Conservation (phyloP, 2,113 vertebrate genomes). For the Lucifuga dentata region DNA sequence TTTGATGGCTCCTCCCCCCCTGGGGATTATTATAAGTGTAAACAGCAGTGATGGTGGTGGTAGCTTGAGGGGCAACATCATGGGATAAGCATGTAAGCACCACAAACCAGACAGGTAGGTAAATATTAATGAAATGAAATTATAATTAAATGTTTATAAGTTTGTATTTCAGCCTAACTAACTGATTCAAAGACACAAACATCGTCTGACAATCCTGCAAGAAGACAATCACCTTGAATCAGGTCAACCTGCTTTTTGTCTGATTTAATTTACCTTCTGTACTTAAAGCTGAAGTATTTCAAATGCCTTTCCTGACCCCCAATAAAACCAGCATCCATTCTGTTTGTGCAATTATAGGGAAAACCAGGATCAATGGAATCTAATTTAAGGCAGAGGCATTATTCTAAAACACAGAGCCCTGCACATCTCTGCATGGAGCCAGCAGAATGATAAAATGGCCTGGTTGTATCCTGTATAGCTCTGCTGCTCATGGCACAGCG, state of each 20-base stretch:
- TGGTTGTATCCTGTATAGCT: constrained; percentile 67
- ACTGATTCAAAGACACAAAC: constrained; percentile 15
- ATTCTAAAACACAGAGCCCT: constrained; percentile 67
- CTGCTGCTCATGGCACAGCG: constrained; percentile 69
- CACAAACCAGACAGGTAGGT: constrained; percentile 32
- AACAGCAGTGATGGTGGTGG: too few species aligned
- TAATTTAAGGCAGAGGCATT: constrained; percentile 76
- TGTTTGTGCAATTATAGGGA: constrained; percentile 69
- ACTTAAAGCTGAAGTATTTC: constrained; percentile 57
- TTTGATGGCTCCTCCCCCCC: too few species aligned
- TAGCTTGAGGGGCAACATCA: too few species aligned
- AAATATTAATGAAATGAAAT: constrained; percentile 36
- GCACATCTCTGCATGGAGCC: constrained; percentile 64
- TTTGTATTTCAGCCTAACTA: background rate
- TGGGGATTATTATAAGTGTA: too few species aligned
- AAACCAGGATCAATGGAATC: constrained; percentile 73
- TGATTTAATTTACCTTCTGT: constrained; percentile 59
- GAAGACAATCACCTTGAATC: constrained; percentile 52
- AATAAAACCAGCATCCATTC: constrained; percentile 67
- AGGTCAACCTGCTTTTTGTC: constrained; percentile 45
- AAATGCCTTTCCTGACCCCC: constrained; percentile 65
- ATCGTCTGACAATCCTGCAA: constrained; percentile 6
- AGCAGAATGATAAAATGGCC: constrained; percentile 72
- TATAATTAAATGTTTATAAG: too few species aligned
- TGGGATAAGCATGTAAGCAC: too few species aligned